Evolutionary conservation across 1,140 invertebrate genomes (phyloP).

Genomic region (Melitaea cinxia): DNA sequence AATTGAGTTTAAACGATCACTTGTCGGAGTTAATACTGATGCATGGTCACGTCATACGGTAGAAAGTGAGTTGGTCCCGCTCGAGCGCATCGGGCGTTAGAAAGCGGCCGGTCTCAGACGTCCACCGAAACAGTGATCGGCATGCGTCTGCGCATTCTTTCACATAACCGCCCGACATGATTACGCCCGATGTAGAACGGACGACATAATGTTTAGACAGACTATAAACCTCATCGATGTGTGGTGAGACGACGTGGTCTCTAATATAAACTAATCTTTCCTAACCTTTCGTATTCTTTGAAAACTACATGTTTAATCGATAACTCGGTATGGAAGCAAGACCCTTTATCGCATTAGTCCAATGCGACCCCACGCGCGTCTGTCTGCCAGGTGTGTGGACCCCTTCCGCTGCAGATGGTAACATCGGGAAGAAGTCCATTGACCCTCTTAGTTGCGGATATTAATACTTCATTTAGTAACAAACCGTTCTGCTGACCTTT

Average conservation of each 20-base stretch:
- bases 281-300: no score
- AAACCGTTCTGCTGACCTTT: conserved; percentile 23
- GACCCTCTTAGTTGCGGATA: conserved; percentile 42
- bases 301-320: no score
- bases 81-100: conserved; percentile 71
- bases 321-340: conserved; percentile 1
- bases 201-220: conserved; percentile 2
- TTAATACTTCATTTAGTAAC: conserved; percentile 31
- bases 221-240: neutral
- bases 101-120: conserved; percentile 60
- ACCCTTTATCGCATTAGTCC: conserved; percentile 49
- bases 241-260: no score
- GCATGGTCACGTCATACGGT: conserved; percentile 58
- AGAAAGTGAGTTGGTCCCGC: conserved; percentile 74
- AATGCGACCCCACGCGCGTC: conserved; percentile 62
- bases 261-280: no score
- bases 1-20: conserved; percentile 1
- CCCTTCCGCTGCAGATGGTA: conserved; percentile 65
- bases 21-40: conserved; percentile 13
- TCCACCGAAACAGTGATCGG: conserved; percentile 33
- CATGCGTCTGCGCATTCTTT: conserved; percentile 45
- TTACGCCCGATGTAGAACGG: conserved; percentile 9
- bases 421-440: conserved; percentile 44
- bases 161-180: conserved; percentile 29
- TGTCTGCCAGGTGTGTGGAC: conserved; percentile 61